Conservation (phyloP, 2,888 invertebrate genomes). For the Pardosa pseudoannulata region DNA sequence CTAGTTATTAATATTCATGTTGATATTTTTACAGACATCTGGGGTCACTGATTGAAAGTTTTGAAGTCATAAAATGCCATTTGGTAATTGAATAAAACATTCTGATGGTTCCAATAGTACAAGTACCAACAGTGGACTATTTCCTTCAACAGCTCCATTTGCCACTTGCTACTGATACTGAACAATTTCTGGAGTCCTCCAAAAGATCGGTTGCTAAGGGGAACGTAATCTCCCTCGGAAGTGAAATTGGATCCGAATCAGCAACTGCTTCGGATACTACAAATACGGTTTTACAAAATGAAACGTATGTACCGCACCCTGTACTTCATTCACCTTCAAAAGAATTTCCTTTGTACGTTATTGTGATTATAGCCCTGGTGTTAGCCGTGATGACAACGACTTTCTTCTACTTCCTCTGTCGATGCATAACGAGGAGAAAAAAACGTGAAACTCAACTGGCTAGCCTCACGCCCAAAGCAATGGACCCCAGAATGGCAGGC, state of each 20-base stretch:
- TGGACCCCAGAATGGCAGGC: slow-evolving; percentile 56
- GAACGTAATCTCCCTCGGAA: no score
- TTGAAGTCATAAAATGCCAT: no score
- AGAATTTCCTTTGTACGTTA: slow-evolving; percentile 17
- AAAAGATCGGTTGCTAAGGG: no score
- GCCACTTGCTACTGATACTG: background rate
- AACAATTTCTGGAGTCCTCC: background rate
- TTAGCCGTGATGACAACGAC: slow-evolving; percentile 45
- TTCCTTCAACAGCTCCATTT: background rate
- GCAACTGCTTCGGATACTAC: no score
- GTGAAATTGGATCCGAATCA: no score
- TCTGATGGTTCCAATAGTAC: slow-evolving; percentile 30
- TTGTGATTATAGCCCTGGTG: slow-evolving; percentile 10
- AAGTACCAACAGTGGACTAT: slow-evolving; percentile 8
- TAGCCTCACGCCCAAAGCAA: slow-evolving; percentile 40
- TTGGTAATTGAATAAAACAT: no score
- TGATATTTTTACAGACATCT: no score
- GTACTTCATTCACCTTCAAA: background rate
- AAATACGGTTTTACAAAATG: no score
- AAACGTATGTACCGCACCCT: background rate
- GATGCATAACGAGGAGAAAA: slow-evolving; percentile 43
- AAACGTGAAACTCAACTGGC: slow-evolving; percentile 54
- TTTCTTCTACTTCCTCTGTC: slow-evolving; percentile 52
- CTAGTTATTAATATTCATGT: no score
- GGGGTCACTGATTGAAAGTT: no score